A percentile compares a stretch with the other conserved stretches of the same genome.
Evolutionary conservation across 2,888 invertebrate species (phyloP).

Genomic region (Cosmia trapezina): DNA sequence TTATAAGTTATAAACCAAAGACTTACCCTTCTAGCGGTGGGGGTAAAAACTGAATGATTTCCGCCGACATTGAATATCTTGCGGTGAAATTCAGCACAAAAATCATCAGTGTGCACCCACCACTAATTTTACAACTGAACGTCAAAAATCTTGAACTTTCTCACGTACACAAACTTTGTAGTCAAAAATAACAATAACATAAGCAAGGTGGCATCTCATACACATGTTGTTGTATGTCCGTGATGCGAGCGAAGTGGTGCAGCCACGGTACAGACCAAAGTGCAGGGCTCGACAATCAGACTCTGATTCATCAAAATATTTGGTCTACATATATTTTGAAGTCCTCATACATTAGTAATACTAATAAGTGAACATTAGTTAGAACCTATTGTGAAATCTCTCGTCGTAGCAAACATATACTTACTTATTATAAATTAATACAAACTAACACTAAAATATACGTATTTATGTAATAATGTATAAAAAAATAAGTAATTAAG

Average conservation of each 20-base stretch:
- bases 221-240: conserved; percentile 37
- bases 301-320: conserved; percentile 48
- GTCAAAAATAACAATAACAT: conserved; percentile 26
- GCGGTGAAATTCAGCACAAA: neutral
- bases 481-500: neutral
- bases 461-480: neutral
- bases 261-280: conserved; percentile 69
- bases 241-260: conserved; percentile 54
- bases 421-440: neutral
- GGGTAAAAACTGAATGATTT: conserved; percentile 23
- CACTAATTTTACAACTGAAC: neutral
- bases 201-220: conserved; percentile 41
- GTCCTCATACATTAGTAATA: neutral
- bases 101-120: conserved; percentile 6
- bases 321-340: conserved; percentile 10
- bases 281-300: conserved; percentile 74
- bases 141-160: conserved; percentile 14
- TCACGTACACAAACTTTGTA: conserved; percentile 13
- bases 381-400: neutral
- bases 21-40: conserved; percentile 50
- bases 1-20: neutral
- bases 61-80: conserved; percentile 44
- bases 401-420: neutral
- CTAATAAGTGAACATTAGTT: too few relatives aligned
- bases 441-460: neutral